Base-by-base conservation (phyloP, 2,797 vertebrate species). In the Tolypeutes matacus region DNA sequence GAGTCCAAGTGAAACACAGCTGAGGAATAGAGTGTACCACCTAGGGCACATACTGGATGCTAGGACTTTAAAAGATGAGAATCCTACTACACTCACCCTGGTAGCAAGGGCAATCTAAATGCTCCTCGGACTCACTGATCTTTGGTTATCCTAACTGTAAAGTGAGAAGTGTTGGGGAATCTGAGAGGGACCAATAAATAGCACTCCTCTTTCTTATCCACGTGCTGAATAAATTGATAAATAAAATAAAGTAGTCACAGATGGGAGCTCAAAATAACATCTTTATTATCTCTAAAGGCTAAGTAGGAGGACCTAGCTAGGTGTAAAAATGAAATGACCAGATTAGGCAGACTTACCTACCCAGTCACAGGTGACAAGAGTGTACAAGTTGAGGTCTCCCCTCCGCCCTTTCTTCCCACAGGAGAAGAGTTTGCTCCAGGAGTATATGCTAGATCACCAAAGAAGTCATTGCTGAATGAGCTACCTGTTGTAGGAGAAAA, bases 31-130 rank as follows among this genome's bases (percentile, higher is more conserved):
- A 49, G 4, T 27, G 8, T 13, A 31, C 46, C 36, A 60, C 5
- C 36, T 7, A 86, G 46, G 27, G 7, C 39, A 15, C 64, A 23
- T 51, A 25, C 36, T 73, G 39, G 21, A 42, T 60, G 56, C 10
- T 75, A 27, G 23, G 49, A 58, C 81, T 77, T 77, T 42, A 77
- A 70, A 27, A 90, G 88, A 87, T 60, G n/a, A 82, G 36, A 86
- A 83, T 31, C 7, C 39, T 39, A 39, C 39, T 39, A 39, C 39
- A 39, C 39, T 39, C 7, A 7, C 39, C 39, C 39, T 39, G 39
- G 7, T 39, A 39, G 39, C 39, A 39, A 39, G 39, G 39, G 39
- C 39, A 39, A 39, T 83, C 62, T 75, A 25, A 39, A 27, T 13
- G 20, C 34, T 23, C 25, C 3, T 23, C 49, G 34, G 17, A 53